Percentiles rank a stretch among this genome's conserved stretches.
These are phyloP conservation scores for Corydoras sp. DNA, from an alignment of 2,113 vertebrate genomes.

Conservation along the genomic window DNA sequence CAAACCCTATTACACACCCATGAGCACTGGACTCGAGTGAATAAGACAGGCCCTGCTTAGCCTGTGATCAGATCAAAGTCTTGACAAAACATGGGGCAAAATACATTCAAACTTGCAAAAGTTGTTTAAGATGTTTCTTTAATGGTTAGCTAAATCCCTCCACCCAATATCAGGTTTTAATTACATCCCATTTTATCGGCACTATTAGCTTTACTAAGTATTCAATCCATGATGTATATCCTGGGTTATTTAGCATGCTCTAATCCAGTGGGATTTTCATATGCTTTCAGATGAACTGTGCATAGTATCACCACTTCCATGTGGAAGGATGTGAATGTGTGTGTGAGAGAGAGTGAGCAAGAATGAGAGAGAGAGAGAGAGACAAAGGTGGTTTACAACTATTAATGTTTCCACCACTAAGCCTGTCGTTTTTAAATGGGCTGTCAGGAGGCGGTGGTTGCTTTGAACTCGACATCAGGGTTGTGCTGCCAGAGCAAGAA, in stretches of 20 bases:
- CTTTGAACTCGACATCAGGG: conserved; percentile 40
- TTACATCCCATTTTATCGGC: no score
- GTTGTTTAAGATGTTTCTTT: no score
- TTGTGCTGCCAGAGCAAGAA: conserved; percentile 29
- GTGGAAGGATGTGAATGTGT: background rate
- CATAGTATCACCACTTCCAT: no score
- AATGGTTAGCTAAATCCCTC: conserved; percentile 12
- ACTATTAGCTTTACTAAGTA: no score
- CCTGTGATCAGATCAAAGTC: conserved; percentile 21
- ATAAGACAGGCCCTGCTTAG: conserved; percentile 47
- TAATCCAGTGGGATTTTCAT: no score
- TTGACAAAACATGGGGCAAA: background rate
- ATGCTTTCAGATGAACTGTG: no score
- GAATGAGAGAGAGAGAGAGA: no score
- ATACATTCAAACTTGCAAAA: no score
- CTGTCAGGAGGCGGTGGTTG: conserved; percentile 34
- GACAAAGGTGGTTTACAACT: conserved; percentile 43
- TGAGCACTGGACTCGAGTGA: conserved; percentile 29
- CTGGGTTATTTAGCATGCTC: no score
- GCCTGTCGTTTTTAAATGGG: conserved; percentile 43
- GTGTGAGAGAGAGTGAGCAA: no score
- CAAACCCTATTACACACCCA: conserved; percentile 48
- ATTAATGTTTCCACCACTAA: conserved; percentile 41
- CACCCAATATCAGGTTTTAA: conserved; percentile 34
- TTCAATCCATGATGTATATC: no score